Conservation (phyloP, 2,797 vertebrate species). For the Pantherophis vulpinus region DNA sequence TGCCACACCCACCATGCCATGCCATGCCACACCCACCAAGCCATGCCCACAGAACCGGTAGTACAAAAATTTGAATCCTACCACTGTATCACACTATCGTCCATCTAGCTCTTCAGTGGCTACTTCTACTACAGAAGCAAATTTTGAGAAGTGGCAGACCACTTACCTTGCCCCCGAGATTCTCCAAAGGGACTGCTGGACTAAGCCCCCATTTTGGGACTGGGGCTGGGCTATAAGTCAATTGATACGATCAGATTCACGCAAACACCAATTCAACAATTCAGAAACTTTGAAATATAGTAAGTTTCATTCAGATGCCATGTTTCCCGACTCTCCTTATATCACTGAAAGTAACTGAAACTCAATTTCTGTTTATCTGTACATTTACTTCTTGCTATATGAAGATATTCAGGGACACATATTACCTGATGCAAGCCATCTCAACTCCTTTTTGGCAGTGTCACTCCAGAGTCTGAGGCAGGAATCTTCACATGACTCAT, state of each 20-base stretch:
- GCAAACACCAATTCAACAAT: not conserved
- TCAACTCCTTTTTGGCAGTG: not conserved
- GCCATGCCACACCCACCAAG: too few species aligned
- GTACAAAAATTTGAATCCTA: too few species aligned
- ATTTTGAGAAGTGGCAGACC: not conserved
- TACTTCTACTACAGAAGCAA: not conserved
- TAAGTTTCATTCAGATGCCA: not conserved
- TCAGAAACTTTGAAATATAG: not conserved
- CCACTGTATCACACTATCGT: not conserved
- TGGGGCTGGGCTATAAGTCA: not conserved
- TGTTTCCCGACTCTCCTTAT: not conserved
- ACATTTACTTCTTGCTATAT: not conserved
- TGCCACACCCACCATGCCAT: too few species aligned
- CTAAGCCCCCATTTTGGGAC: not conserved
- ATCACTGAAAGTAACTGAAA: not conserved
- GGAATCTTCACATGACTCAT: not conserved
- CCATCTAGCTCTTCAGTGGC: too few species aligned
- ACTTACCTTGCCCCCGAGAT: not conserved
- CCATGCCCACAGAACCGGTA: too few species aligned
- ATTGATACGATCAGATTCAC: not conserved
- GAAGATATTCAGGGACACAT: not conserved
- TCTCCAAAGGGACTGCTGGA: not conserved
- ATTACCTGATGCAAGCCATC: not conserved
- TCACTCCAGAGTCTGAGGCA: not conserved
- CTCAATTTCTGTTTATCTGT: not conserved